Evolutionary conservation across 2,888 invertebrate species (phyloP).

Genomic region (Aleiodes testaceus): DNA sequence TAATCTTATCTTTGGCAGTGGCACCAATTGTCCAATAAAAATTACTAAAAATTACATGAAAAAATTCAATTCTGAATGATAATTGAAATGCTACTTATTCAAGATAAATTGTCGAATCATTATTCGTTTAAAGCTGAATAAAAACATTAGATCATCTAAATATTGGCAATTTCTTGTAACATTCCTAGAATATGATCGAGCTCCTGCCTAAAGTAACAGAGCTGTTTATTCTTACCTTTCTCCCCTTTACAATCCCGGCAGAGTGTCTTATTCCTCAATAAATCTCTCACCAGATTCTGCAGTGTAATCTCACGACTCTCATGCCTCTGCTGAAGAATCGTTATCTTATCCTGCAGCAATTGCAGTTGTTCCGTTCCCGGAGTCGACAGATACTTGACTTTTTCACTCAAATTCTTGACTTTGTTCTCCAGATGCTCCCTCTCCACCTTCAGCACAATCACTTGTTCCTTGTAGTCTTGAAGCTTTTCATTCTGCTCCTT

Average conservation of each 20-base stretch:
- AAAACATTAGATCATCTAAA: slow-evolving; percentile 37
- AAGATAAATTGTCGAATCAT: no score
- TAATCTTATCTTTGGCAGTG: slow-evolving; percentile 64
- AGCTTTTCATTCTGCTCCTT: slow-evolving; percentile 76
- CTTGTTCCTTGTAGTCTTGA: slow-evolving; percentile 78
- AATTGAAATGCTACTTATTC: not conserved
- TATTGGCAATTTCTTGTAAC: slow-evolving; percentile 68
- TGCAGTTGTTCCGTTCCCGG: slow-evolving; percentile 69
- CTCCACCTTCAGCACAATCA: slow-evolving; percentile 75
- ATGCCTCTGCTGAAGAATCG: slow-evolving; percentile 68
- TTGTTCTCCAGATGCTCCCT: slow-evolving; percentile 75
- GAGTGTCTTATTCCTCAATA: slow-evolving; percentile 66
- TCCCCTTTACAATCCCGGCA: slow-evolving; percentile 67
- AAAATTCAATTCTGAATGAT: slow-evolving; percentile 29
- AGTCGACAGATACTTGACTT: slow-evolving; percentile 68
- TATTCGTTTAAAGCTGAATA: not conserved
- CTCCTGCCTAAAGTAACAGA: slow-evolving; percentile 69
- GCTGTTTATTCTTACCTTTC: slow-evolving; percentile 63
- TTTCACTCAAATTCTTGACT: slow-evolving; percentile 68
- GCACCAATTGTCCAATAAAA: slow-evolving; percentile 54
- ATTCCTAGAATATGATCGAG: slow-evolving; percentile 68
- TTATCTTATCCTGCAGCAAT: slow-evolving; percentile 67
- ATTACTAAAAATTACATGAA: slow-evolving; percentile 32
- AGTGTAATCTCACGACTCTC: slow-evolving; percentile 69
- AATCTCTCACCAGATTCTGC: slow-evolving; percentile 67